These are phyloP conservation scores for Argyresthia goedartella DNA, from an alignment of 2,888 invertebrate species.

Conservation along the genomic window DNA sequence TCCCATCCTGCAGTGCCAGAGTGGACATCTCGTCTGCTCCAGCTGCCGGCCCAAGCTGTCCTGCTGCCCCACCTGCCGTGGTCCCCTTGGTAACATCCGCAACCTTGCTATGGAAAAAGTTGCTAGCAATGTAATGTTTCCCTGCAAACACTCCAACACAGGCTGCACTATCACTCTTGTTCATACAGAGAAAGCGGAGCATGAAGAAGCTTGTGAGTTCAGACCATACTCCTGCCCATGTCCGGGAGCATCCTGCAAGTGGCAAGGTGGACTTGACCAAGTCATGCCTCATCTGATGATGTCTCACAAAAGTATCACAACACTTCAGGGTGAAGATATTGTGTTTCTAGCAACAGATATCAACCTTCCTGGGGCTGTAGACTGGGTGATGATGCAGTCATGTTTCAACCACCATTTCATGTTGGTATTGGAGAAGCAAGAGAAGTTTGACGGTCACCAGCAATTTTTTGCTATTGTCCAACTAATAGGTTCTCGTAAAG, in stretches of 20 bases:
- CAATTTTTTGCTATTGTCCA: conserved; percentile 99
- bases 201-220: conserved; percentile 98
- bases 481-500: conserved; percentile 97
- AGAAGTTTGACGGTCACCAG: conserved; percentile 96
- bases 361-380: conserved; percentile 98
- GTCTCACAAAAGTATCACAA: conserved; percentile 98
- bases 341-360: conserved; percentile 99
- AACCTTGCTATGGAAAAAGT: conserved; percentile 99
- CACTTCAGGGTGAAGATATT: conserved; percentile 98
- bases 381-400: conserved; percentile 99
- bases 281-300: conserved; percentile 99
- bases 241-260: conserved; percentile 99
- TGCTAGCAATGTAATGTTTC: conserved; percentile 97
- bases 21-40: conserved; percentile 98
- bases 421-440: conserved; percentile 98
- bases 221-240: conserved; percentile 99
- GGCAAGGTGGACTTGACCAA: conserved; percentile 98
- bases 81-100: conserved; percentile 95
- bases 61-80: conserved; percentile 98
- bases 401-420: conserved; percentile 99
- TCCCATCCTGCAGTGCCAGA: conserved; percentile 98
- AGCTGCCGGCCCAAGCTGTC: conserved; percentile 96
- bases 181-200: conserved; percentile 98
- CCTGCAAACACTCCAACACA: conserved; percentile 97
- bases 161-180: conserved; percentile 94